Evolutionary conservation across 2,888 invertebrate genomes (phyloP), one percentile per base, ranked within the genome.

Genomic region (Neoitamus cyanurus): DNA sequence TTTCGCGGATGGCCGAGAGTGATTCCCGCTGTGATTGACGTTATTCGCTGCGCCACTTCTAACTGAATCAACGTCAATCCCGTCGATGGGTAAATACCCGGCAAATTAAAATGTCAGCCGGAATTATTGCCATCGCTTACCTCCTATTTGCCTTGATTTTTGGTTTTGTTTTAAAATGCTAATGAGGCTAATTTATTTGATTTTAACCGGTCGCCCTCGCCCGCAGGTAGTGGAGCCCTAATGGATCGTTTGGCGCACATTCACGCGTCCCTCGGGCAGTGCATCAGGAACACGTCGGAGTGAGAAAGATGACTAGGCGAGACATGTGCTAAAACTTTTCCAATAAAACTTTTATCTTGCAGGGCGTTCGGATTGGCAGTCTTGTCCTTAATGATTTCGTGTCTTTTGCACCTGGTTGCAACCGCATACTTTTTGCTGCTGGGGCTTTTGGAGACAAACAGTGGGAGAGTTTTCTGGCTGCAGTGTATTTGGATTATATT

Each of bases 391-490:
- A 88, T 93, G 25, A 89, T 92, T 2, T 93, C 93, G 0, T 93
- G 93, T 75, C 88, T 93, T 3, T 89, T 93, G 75, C 93, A 93
- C 87, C 87, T 93, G 58, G 92, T 93, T 20, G 93, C 93, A 75
- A 93, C 93, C 0, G 92, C 93, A 0, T 93, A 93, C 87, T 93
- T 93, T 87, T 88, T 93, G 0, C 92, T 93, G 85, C 88, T 92
- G 85, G 92, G 92, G 87, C 88, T 92, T 37, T 88, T 90, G 7
- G 90, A 89, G 31, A 91, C 90, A 83, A 91, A 89, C 48, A 91
- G 92, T 84, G 89, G 89, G 86, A 89, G 92, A 25, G 92, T 92
- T 73, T 89, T 92, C 6, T 88, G 90, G 85, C 89, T 92, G 3
- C 93, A 93, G 86, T 87, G 90, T 28, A 87, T 92, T 3, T 93